Evolutionary conservation across 2,113 vertebrate genomes (phyloP), one percentile per base, ranked within the genome.

Genomic region (Gnathonemus longibarbis): DNA sequence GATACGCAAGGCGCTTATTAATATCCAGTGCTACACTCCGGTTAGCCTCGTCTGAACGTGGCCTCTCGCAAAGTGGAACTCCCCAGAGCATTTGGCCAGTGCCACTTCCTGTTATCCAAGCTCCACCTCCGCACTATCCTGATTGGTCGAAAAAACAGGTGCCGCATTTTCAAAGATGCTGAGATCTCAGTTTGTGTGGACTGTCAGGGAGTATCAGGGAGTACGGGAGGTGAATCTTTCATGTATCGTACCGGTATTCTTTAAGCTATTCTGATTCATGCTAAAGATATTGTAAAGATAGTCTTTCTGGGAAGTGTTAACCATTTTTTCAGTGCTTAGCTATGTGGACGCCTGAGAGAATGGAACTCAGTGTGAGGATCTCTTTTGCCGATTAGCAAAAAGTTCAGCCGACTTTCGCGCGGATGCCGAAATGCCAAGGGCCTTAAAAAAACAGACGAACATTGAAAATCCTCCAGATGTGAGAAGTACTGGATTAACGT

Each of bases 91-190:
- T 11, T 5, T 31, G 45, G 87, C 52, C 50, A 89, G 87, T 74
- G 52, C 87, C 84, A 77, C 90, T 90, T 89, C n/a, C 77, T 39
- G 74, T 46, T 24, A n/a, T 39, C 15, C 74, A 7, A n/a, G 17
- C 58, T n/a, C 24, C 80, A 24, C 31, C 52, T 27, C 45, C 46
- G 0, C n/a, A 5, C 56, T 62, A 35, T 13, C 5, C 15, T 52
- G 48, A 35, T 35, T 87, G 50, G 85, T 27, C 1, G 15, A 87
- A 48, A 46, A 31, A 27, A 13, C 15, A 35, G 31, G 48, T 53
- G 85, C 87, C 42, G 13, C 8, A 39, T 35, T 52, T 39, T 19
- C 13, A 2, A 52, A 11, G 27, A 77, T 45, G 3, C 48, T 11
- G 27, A 74, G 42, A 88, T 74, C 5, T 39, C n/a, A 0, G n/a